phyloP scores from a whole-genome alignment of 2,888 invertebrate genomes.

The Lysandra bellargus region DNA sequence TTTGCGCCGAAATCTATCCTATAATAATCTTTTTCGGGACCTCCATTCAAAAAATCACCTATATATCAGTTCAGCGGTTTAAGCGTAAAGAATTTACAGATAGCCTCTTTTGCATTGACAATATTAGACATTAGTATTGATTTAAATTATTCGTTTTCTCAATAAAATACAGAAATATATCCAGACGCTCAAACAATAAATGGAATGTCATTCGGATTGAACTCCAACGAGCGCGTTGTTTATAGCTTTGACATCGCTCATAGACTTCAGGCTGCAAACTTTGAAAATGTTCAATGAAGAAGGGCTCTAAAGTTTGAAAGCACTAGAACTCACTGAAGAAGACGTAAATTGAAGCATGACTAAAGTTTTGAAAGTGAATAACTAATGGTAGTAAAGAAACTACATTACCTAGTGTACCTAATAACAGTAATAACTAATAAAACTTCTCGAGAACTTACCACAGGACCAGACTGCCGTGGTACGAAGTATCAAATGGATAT shows the following conservation, averaged over 20 bases:
- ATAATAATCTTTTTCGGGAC: no score
- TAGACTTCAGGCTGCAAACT: background rate
- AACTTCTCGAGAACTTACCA: background rate
- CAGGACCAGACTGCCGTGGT: no score
- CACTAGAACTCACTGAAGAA: background rate
- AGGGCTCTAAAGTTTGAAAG: background rate
- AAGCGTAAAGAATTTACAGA: no score
- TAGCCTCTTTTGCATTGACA: no score
- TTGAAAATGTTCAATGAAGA: slow-evolving; percentile 7
- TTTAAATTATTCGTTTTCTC: no score
- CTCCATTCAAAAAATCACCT: no score
- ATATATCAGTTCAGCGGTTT: no score
- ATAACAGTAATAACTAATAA: background rate
- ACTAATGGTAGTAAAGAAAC: no score
- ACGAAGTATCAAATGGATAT: background rate
- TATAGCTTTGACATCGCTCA: background rate
- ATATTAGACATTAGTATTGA: no score
- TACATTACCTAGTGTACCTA: no score
- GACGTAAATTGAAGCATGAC: background rate
- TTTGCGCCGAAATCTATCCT: no score
- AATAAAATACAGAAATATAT: background rate
- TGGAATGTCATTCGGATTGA: background rate
- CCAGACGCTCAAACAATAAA: background rate
- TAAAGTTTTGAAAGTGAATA: background rate
- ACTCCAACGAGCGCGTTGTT: background rate